Evolutionary conservation across 2,888 invertebrate genomes (phyloP).

Genomic region (Tortrix viridana): DNA sequence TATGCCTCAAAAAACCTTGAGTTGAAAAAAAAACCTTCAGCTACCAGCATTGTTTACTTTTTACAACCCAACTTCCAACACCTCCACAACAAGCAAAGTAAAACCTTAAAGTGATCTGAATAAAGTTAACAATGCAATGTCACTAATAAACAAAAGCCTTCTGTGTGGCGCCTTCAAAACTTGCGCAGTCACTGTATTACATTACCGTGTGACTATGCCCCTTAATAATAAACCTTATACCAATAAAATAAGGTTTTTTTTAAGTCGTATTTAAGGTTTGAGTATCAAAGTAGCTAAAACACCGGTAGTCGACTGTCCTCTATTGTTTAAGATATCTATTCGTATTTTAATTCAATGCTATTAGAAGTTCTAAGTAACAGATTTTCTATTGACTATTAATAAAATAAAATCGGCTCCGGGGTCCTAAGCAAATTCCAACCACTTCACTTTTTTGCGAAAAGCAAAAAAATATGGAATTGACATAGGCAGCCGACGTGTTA

Average conservation of each 20-base stretch:
- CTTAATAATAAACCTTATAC: conserved; percentile 3
- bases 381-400: not conserved
- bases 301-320: conserved; percentile 27
- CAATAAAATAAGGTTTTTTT: not conserved
- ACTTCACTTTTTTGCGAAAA: too few species aligned
- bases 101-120: not conserved
- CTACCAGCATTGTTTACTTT: conserved; percentile 18
- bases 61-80: not conserved
- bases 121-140: conserved; percentile 1
- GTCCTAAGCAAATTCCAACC: too few species aligned
- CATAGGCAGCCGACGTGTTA: too few species aligned
- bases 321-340: conserved; percentile 28
- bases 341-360: conserved; percentile 21
- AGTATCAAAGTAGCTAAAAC: conserved; percentile 27
- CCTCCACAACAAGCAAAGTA: not conserved
- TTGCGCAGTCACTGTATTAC: conserved; percentile 32
- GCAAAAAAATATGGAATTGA: too few species aligned
- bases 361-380: conserved; percentile 5
- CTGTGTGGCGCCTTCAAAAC: conserved; percentile 35
- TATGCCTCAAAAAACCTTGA: not conserved
- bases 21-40: conserved; percentile 7
- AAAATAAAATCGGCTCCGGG: not conserved
- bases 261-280: not conserved
- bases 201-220: not conserved
- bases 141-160: conserved; percentile 28